A percentile compares a stretch with the other conserved stretches of the same genome.
Conservation (phyloP, 64 coral and sea anemone species). For the Dendronephthya gigantea region DNA sequence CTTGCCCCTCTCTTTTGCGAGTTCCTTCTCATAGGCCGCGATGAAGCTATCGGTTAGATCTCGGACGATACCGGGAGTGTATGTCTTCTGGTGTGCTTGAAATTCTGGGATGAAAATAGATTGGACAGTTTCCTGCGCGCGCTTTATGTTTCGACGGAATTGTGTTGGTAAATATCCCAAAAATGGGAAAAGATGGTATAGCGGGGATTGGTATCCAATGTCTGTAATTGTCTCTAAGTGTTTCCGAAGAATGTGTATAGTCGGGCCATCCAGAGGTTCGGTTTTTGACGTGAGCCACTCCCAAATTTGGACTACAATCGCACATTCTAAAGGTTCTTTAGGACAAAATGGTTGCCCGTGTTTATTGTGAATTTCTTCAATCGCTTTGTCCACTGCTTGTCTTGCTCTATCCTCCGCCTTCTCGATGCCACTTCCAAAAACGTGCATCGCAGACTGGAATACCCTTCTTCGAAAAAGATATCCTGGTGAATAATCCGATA, state of each 20-base stretch:
- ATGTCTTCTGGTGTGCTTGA: not conserved
- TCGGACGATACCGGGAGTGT: not conserved
- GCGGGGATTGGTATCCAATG: not conserved
- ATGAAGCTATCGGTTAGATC: slow-evolving; percentile 3
- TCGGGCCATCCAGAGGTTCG: not conserved
- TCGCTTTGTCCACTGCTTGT: not conserved
- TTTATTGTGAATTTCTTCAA: not conserved
- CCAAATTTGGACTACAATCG: not conserved
- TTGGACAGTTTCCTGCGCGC: not conserved
- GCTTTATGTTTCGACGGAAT: not conserved
- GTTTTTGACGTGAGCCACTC: not conserved
- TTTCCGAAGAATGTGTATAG: not conserved
- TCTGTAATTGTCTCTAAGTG: not conserved
- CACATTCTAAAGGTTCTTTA: not conserved
- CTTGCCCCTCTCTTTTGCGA: not conserved
- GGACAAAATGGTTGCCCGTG: not conserved
- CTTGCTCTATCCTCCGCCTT: not conserved
- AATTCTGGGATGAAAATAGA: not conserved
- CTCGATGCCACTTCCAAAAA: not conserved
- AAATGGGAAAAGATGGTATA: not conserved
- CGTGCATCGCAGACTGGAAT: not conserved
- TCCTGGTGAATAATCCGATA: not conserved
- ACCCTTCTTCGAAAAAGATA: not conserved
- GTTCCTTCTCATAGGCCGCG: not conserved
- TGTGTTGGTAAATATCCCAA: not conserved